Conservation (phyloP, 2,113 vertebrate species). For the Myrmecobius fasciatus region DNA sequence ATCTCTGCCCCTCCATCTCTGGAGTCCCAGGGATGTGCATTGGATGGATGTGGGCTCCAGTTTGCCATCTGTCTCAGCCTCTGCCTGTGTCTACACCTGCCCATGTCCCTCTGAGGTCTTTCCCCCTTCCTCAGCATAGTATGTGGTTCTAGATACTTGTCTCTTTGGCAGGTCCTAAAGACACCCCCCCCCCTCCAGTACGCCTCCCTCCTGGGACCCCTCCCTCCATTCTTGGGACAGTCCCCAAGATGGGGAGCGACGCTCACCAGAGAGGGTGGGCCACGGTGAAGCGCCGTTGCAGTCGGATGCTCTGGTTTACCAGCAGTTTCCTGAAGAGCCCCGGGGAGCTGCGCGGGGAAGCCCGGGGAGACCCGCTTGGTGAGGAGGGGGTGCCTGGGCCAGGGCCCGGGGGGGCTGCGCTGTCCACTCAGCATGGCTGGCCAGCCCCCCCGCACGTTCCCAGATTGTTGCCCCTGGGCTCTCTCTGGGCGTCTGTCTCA, state of each 20-base stretch:
- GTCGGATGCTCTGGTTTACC: constrained; percentile 90
- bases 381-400: constrained; percentile 71
- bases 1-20: background rate
- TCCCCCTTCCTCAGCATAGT: background rate
- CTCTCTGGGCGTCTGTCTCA: background rate
- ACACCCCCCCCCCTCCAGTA: background rate
- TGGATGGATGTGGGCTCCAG: background rate
- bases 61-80: background rate
- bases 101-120: background rate
- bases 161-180: constrained; percentile 10
- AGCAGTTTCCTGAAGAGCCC: constrained; percentile 90
- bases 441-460: constrained; percentile 35
- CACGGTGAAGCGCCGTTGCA: constrained; percentile 94
- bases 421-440: constrained; percentile 76
- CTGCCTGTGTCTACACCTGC: background rate
- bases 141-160: fast-evolving
- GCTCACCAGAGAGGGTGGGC: constrained; percentile 94
- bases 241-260: background rate
- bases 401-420: background rate
- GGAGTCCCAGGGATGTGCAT: background rate
- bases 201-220: background rate
- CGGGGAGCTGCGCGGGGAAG: constrained; percentile 88
- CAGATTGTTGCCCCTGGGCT: background rate
- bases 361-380: constrained; percentile 82
- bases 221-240: fast-evolving